These are phyloP conservation scores for Loxodonta africana DNA, from an alignment of 2,113 vertebrate genomes.

Conservation along the genomic window DNA sequence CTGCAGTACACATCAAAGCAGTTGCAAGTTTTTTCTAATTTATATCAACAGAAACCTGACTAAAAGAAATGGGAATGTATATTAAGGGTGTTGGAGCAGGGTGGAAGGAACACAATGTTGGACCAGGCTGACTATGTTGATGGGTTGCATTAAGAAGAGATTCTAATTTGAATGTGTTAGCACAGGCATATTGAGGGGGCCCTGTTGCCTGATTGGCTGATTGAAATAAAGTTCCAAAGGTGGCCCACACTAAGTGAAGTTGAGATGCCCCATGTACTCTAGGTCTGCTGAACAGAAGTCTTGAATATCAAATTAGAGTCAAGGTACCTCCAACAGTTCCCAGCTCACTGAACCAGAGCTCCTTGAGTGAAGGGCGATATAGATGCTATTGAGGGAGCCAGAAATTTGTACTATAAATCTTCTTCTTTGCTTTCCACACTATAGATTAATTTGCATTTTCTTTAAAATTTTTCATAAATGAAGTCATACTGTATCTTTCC, in stretches of 20 bases:
- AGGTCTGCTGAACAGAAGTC: too few relatives aligned
- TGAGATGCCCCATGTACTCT: background rate
- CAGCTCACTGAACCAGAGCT: too few relatives aligned
- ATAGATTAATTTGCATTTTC: too few relatives aligned
- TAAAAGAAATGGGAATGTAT: background rate
- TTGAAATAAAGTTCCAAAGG: background rate
- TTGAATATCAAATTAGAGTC: too few relatives aligned
- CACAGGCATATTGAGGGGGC: background rate
- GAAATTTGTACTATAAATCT: too few relatives aligned
- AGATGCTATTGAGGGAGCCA: too few relatives aligned
- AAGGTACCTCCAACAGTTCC: too few relatives aligned
- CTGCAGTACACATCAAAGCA: background rate
- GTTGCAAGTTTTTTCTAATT: background rate
- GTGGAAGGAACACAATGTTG: background rate
- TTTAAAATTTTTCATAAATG: too few relatives aligned
- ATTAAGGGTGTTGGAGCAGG: background rate
- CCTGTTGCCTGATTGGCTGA: background rate
- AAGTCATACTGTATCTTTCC: too few relatives aligned
- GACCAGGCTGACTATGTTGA: background rate
- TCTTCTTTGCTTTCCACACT: too few relatives aligned
- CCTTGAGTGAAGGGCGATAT: too few relatives aligned
- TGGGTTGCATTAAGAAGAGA: background rate
- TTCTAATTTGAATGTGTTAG: background rate
- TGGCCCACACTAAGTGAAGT: background rate
- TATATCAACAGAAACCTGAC: background rate